Percentiles rank a stretch among this genome's conserved stretches.
Evolutionary conservation across 1,140 invertebrate species (phyloP).

Genomic region (Bathynomus jamesi): DNA sequence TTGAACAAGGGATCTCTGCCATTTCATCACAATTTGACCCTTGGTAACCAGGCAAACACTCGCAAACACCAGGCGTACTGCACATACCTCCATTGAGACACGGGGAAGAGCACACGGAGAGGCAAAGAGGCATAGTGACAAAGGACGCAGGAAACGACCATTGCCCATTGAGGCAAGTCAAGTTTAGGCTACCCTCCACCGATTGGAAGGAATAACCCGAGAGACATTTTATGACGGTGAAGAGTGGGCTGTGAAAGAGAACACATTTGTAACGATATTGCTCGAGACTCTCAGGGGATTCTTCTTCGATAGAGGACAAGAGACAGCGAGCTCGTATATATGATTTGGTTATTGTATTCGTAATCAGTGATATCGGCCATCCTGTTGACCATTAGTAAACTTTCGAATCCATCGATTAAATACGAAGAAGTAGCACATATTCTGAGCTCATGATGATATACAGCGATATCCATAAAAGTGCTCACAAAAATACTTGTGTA

Average conservation of each 20-base stretch:
- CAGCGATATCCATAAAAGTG: too few species aligned
- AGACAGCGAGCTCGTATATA: too few species aligned
- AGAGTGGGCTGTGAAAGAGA: neutral
- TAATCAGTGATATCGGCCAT: too few species aligned
- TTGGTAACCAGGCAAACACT: neutral
- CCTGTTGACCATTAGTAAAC: too few species aligned
- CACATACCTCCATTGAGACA: conserved; percentile 13
- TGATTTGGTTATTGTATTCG: too few species aligned
- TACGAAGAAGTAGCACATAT: too few species aligned
- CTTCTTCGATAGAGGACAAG: too few species aligned
- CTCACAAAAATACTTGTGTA: too few species aligned
- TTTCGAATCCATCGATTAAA: too few species aligned
- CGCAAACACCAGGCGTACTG: neutral
- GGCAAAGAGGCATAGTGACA: neutral
- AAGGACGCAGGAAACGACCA: neutral
- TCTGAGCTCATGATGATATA: too few species aligned
- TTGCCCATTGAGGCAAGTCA: neutral
- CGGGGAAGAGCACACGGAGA: neutral
- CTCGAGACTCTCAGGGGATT: too few species aligned
- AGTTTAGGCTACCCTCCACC: neutral
- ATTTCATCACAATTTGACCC: neutral
- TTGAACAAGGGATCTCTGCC: neutral
- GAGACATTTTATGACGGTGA: neutral
- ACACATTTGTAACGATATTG: too few species aligned
- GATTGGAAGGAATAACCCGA: neutral